Evolutionary conservation across 2,113 vertebrate species (phyloP), one percentile per base, ranked within the genome.

Genomic region (Piprites chloris): DNA sequence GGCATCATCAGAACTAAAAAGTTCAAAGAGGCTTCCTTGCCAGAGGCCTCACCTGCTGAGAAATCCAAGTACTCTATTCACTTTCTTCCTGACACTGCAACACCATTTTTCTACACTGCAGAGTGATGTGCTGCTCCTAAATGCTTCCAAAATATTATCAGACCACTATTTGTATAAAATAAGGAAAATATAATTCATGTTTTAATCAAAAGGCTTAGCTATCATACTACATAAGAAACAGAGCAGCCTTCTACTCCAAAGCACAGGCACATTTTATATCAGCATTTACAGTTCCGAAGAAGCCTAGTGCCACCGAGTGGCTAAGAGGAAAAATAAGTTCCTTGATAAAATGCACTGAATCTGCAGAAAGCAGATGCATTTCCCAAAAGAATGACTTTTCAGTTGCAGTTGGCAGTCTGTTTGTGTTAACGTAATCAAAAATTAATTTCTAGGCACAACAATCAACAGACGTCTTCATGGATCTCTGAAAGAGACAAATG

Each of bases 271-370:
- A 3, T 56, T 67, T 67, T 15, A 12, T 24, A 26, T 12, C 24
- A 72, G 19, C 1, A 0, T 27, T 44, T 30, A 27, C 1, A 5
- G 1, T 65, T 91, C 39, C 22, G 20, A 92, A 96, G 78, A 53
- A 47, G 65, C 79, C 78, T 82, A 66, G 95, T 97, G 97, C 97
- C 98, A 97, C 63, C 97, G 20, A 84, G 96, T 91, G 98, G 95
- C 19, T 47, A 5, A 20, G 2, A 20, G 9, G 4, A n/a, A 72
- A 63, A 85, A 16, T 3, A 27, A n/a, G 7, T 14, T 71, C 23
- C 28, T 21, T 11, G 6, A 11, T 39, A 63, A 92, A 90, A 84
- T 0, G 8, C 28, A 53, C 7, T 0, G 22, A n/a, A 46, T 23
- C 68, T 46, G n/a, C 26, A 83, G 16, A 87, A 89, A 85, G 32